These are phyloP conservation scores for Styela clava DNA, from an alignment of 23 tunicate species.

Conservation along the genomic window DNA sequence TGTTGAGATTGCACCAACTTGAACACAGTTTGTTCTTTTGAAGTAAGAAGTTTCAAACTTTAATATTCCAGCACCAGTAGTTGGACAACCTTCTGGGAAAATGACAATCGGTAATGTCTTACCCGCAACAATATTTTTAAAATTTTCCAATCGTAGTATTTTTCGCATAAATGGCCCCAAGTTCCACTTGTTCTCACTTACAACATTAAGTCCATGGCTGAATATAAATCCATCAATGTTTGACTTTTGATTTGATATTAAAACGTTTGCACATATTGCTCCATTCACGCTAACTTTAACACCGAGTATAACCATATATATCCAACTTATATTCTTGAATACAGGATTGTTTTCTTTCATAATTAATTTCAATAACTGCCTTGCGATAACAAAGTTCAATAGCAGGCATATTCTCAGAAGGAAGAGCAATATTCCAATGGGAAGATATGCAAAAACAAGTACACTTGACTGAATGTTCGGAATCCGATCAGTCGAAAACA, in stretches of 20 bases:
- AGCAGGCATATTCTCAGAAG: constrained; percentile 16
- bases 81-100: constrained; percentile 16
- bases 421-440: constrained; percentile 7
- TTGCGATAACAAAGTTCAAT: constrained; percentile 7
- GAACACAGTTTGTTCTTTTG: background rate
- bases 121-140: background rate
- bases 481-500: background rate
- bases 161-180: background rate
- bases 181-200: constrained; percentile 8
- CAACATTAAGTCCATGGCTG: background rate
- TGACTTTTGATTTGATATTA: constrained; percentile 1
- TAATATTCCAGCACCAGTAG: constrained; percentile 6
- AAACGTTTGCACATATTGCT: background rate
- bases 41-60: background rate
- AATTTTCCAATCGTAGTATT: background rate
- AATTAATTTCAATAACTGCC: background rate
- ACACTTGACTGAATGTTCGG: background rate
- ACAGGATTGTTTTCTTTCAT: background rate
- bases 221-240: constrained; percentile 22
- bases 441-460: constrained; percentile 11
- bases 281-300: background rate
- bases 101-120: constrained; percentile 7
- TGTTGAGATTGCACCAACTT: background rate
- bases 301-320: constrained; percentile 18
- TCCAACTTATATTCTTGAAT: background rate